Evolutionary conservation across 1,140 invertebrate species (phyloP).

Genomic region (Sminthurinus signatus): DNA sequence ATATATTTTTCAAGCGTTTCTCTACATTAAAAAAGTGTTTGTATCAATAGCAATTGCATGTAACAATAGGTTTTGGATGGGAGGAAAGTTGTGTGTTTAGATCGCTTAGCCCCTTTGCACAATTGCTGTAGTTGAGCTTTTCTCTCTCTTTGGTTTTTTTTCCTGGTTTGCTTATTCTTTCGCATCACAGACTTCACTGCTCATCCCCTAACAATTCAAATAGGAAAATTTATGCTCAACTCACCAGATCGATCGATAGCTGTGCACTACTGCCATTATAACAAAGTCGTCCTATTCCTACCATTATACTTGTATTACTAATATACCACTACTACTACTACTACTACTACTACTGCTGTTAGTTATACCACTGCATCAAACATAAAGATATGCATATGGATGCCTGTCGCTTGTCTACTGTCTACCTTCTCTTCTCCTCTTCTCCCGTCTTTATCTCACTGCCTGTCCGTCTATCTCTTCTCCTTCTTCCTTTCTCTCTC

Average conservation of each 20-base stretch:
- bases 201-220: conserved; percentile 31
- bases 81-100: not conserved
- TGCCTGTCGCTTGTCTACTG: no score
- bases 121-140: conserved; percentile 9
- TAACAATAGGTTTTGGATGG: no score
- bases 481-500: not conserved
- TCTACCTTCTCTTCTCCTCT: conserved; percentile 1
- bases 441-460: not conserved
- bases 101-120: not conserved
- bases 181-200: conserved; percentile 29
- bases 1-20: no score
- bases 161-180: conserved; percentile 29
- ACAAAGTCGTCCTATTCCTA: no score
- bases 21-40: no score
- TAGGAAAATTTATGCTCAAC: conserved; percentile 33
- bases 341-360: no score
- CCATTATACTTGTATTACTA: no score
- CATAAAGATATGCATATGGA: no score
- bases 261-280: conserved; percentile 2
- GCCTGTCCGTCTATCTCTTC: conserved; percentile 1
- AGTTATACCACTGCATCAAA: no score
- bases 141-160: conserved; percentile 23
- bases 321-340: no score
- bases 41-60: no score
- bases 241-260: conserved; percentile 23